Evolutionary conservation across 1,140 invertebrate species (phyloP).

Genomic region (Caerostris extrusa): DNA sequence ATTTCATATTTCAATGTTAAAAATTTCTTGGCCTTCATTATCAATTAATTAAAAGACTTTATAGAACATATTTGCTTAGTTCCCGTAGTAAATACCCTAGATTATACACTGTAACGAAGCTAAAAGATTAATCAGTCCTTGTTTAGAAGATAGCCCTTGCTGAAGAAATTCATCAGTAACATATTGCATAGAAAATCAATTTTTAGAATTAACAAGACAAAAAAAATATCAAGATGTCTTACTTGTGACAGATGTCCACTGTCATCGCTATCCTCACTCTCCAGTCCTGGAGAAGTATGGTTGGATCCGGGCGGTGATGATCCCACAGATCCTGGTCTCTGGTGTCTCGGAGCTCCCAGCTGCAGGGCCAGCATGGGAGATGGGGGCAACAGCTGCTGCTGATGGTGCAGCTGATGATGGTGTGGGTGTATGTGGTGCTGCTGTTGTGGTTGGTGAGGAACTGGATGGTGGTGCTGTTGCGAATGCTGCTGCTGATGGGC

Average conservation of each 20-base stretch:
- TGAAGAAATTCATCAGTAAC: too few relatives aligned
- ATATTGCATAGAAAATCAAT: too few relatives aligned
- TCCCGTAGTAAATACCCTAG: too few relatives aligned
- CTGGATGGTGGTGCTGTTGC: slow-evolving; percentile 34
- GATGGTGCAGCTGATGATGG: slow-evolving; percentile 36
- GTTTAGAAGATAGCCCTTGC: too few relatives aligned
- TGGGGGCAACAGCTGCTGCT: slow-evolving; percentile 63
- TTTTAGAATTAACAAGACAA: too few relatives aligned
- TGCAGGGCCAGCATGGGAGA: slow-evolving; percentile 61
- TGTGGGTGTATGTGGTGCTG: slow-evolving; percentile 32
- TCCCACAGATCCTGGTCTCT: slow-evolving; percentile 54
- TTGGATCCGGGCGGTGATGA: slow-evolving; percentile 77
- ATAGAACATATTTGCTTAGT: too few relatives aligned
- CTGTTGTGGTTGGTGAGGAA: slow-evolving; percentile 33
- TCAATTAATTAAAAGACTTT: too few relatives aligned
- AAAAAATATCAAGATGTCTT: background rate
- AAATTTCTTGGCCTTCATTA: too few relatives aligned
- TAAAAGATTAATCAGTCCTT: too few relatives aligned
- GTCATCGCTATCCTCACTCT: slow-evolving; percentile 93
- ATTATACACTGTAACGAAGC: too few relatives aligned
- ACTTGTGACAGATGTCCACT: slow-evolving; percentile 85
- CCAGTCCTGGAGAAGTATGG: slow-evolving; percentile 80
- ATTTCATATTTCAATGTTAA: too few relatives aligned
- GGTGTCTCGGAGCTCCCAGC: slow-evolving; percentile 1
- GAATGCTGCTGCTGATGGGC: slow-evolving; percentile 60